Base-by-base conservation (phyloP, 2,888 invertebrate species). In the Heliconius cydno region DNA sequence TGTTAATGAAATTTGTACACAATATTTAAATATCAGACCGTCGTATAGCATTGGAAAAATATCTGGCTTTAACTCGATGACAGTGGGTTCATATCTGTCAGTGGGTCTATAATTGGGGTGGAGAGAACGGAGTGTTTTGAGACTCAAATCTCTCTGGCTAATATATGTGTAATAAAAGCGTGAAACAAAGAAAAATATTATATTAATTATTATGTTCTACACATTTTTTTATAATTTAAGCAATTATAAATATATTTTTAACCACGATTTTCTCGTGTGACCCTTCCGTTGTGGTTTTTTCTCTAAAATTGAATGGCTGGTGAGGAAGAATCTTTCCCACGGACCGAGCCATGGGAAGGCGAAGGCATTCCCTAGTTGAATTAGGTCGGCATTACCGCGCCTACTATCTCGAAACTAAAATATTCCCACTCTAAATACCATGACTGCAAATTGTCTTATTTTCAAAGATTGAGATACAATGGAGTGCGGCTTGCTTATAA, bases 301-400 rank as follows among this genome's bases (percentile, higher is more conserved):
- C 92, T 90, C 89, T 89, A 91, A 92, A 92, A 91, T 57, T 91
- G 90, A 91, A 92, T 91, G 89, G 88, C 87, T 85, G 86, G 84
- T 83, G 86, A 91, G 92, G 92, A 92, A 92, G 92, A 90, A 93
- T 93, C 91, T 92, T 94, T 94, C 94, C 91, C 94, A 94, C 94
- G 94, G 87, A 84, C 83, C 79, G 82, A 82, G 83, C 87, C 92
- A 90, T 94, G 93, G 93, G 93, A 94, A 92, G 87, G 86, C 85
- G 79, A 80, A 84, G 78, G 83, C 85, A 85, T 84, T 86, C 86
- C 85, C 83, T 84, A 71, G 78, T 81, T 81, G 78, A 83, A 84
- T 81, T 81, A 79, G 82, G 79, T 76, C 67, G 78, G 80, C 82
- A 82, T 82, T 80, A 79, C 75, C 74, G 68, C 70, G 46, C 76